These are phyloP conservation scores for Panthera uncia DNA, from an alignment of 2,113 vertebrate species.

Conservation along the genomic window DNA sequence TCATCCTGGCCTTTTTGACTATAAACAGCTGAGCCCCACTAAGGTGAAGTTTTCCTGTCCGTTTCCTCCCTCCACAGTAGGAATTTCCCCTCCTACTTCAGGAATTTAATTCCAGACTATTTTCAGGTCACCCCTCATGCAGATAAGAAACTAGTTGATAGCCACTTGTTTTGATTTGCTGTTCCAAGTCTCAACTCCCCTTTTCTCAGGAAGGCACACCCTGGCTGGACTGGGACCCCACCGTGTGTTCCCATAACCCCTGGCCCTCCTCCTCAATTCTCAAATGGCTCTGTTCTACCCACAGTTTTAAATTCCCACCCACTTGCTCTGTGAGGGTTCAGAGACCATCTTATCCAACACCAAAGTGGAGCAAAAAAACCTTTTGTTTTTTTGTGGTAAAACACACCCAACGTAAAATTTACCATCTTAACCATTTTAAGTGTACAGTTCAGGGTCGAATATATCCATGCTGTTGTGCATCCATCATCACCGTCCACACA, in stretches of 20 bases:
- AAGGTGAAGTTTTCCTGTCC: too few species aligned
- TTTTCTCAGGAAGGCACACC: not conserved
- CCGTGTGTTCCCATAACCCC: not conserved
- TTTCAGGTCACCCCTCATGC: not conserved
- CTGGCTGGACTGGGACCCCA: not conserved
- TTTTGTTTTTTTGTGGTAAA: not conserved
- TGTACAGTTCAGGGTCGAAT: not conserved
- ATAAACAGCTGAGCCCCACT: not conserved
- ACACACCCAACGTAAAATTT: too few species aligned
- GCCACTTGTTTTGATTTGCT: not conserved
- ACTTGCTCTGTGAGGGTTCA: not conserved
- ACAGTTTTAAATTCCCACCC: not conserved
- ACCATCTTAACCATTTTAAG: not conserved
- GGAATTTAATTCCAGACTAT: not conserved
- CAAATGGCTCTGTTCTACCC: not conserved
- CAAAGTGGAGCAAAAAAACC: not conserved
- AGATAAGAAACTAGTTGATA: not conserved
- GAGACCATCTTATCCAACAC: too few species aligned
- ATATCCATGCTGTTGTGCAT: not conserved
- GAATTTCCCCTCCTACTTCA: not conserved
- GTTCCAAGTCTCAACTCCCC: too few species aligned
- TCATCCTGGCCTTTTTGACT: not conserved
- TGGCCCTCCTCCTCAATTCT: accelerated
- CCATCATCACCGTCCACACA: not conserved
- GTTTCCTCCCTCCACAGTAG: not conserved